These are phyloP conservation scores for Azorinus chamasolen DNA, from an alignment of 2,888 invertebrate species.

Conservation along the genomic window DNA sequence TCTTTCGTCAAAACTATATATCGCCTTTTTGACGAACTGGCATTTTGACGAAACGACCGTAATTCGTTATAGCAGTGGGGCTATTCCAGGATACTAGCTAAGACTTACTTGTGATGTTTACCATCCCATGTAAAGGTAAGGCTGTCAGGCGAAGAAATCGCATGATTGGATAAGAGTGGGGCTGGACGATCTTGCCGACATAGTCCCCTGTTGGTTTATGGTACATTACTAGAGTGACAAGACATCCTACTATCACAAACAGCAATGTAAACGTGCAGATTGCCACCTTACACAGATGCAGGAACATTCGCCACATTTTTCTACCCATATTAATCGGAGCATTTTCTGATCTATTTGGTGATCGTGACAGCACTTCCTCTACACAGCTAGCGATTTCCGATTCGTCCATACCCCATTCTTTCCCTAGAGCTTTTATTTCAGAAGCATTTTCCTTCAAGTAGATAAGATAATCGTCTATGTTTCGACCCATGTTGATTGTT, in stretches of 20 bases:
- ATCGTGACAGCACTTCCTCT: slow-evolving; percentile 58
- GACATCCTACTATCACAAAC: slow-evolving; percentile 15
- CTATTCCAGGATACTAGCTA: no score
- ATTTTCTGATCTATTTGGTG: slow-evolving; percentile 23
- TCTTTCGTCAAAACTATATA: no score
- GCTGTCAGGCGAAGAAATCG: slow-evolving; percentile 59
- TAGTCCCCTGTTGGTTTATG: slow-evolving; percentile 54
- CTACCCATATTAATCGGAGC: slow-evolving; percentile 53
- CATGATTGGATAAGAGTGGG: slow-evolving; percentile 66
- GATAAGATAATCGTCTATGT: slow-evolving; percentile 60
- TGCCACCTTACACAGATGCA: slow-evolving; percentile 37
- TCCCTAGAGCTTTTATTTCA: slow-evolving; percentile 66
- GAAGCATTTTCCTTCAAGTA: slow-evolving; percentile 67
- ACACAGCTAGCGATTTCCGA: slow-evolving; percentile 69
- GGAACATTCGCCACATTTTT: slow-evolving; percentile 62
- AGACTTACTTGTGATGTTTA: slow-evolving; percentile 68
- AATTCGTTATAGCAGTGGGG: no score
- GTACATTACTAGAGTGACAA: slow-evolving; percentile 8
- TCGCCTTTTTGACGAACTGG: no score
- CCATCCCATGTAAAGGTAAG: slow-evolving; percentile 64
- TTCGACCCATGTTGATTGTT: slow-evolving; percentile 46
- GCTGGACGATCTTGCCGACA: slow-evolving; percentile 48
- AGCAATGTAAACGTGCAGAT: slow-evolving; percentile 36
- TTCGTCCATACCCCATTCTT: slow-evolving; percentile 69
- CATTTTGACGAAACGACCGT: no score